Base-by-base conservation (phyloP, 2,888 invertebrate species). In the Drosophila nr. perissopoda region DNA sequence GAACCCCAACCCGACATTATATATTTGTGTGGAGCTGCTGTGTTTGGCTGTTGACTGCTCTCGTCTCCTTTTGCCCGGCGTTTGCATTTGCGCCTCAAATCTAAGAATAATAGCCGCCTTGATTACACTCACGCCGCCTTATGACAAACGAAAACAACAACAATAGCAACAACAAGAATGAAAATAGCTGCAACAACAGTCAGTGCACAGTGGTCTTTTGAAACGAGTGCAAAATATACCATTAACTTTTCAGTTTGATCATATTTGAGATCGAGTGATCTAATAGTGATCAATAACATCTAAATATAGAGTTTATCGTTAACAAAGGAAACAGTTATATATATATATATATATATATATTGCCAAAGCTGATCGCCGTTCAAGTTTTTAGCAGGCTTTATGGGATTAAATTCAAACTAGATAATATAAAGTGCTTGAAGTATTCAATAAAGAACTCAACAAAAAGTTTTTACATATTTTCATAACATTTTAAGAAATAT, bases 41-140 rank as follows among this genome's bases (percentile, higher is more conserved):
- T 60, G 65, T 62, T 40, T 40, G 18, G 27, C 38, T 38, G 40
- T n/a, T 70, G 70, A 40, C 62, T 49, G 61, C 48, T 49, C 10
- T 25, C 27, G 42, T 48, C 69, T 59, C 66, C 60, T 46, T 48
- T 42, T 53, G 68, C 57, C 33, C 69, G 76, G 69, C 81, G 69
- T 80, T 83, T 85, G 83, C 85, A 88, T 88, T 85, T 85, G 82
- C 80, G 86, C 86, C 79, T 86, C 88, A 85, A 85, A 85, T 85
- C 85, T 88, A 83, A 83, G 85, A 85, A 85, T 85, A 85, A 85
- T 85, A 86, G 86, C 83, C 61, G 88, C 80, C 86, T 85, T 85
- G 85, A 85, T 88, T 85, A 83, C 85, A 86, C 88, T 88, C 80
- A 83, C 82, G 82, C 80, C 85, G 82, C 86, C 83, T 85, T 88